phyloP scores from a whole-genome alignment of 1,140 invertebrate species.

The Monochamus saltuarius region DNA sequence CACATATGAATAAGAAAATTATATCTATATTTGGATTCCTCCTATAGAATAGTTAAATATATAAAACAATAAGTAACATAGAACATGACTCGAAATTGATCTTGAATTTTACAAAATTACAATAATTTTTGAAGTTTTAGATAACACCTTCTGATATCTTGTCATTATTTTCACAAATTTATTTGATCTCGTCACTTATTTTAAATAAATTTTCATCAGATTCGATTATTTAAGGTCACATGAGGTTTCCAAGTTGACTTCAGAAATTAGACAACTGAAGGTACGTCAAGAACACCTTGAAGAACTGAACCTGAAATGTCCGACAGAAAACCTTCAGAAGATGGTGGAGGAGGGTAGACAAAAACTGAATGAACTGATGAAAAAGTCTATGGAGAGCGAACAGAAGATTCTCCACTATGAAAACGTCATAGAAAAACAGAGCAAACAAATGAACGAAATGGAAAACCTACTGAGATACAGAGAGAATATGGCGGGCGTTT shows the following conservation, averaged over 20 bases:
- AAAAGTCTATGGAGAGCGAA: slow-evolving; percentile 41
- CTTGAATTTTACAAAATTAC: too few species aligned
- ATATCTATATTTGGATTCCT: too few species aligned
- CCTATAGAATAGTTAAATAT: too few species aligned
- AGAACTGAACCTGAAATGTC: slow-evolving; percentile 37
- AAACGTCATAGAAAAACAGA: slow-evolving; percentile 38
- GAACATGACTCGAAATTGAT: too few species aligned
- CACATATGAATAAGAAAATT: too few species aligned
- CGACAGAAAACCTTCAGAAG: slow-evolving; percentile 29
- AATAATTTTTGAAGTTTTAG: too few species aligned
- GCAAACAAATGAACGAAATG: slow-evolving; percentile 39
- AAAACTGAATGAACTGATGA: slow-evolving; percentile 38
- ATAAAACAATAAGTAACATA: too few species aligned
- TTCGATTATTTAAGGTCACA: slow-evolving; percentile 26
- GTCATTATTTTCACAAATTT: too few species aligned
- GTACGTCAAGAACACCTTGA: slow-evolving; percentile 36
- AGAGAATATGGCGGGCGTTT: slow-evolving; percentile 40
- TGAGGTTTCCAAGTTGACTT: slow-evolving; percentile 26
- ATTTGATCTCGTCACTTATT: too few species aligned
- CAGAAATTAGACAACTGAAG: slow-evolving; percentile 36
- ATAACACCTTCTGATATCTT: too few species aligned
- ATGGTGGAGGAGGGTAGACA: slow-evolving; percentile 34
- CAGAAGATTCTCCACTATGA: slow-evolving; percentile 40
- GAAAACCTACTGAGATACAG: slow-evolving; percentile 41
- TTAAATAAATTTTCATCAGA: slow-evolving; percentile 3